Conservation (phyloP, 2,113 vertebrate genomes). For the Otus sunia region DNA sequence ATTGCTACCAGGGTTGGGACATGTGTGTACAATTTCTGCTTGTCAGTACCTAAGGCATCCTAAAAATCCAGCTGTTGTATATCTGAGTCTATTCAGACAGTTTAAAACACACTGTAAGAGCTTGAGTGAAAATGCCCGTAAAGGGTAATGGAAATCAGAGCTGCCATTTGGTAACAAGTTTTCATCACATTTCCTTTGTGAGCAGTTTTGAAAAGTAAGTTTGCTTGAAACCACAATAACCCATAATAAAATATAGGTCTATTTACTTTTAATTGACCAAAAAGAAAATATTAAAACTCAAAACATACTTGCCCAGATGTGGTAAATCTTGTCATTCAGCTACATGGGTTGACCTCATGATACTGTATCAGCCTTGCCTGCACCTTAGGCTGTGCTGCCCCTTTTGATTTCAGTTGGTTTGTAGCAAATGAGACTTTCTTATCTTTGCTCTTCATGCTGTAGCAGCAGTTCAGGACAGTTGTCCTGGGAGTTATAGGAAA, state of each 20-base stretch:
- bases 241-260: background rate
- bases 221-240: background rate
- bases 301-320: background rate
- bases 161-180: background rate
- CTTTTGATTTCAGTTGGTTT: background rate
- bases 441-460: background rate
- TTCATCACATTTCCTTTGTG: background rate
- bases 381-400: background rate
- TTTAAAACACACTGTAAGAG: background rate
- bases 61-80: background rate
- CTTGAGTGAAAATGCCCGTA: background rate
- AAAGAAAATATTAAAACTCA: background rate
- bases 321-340: background rate
- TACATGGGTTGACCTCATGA: rapidly evolving
- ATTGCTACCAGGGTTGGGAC: background rate
- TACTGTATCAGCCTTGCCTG: background rate
- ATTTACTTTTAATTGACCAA: background rate
- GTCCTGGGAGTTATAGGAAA: background rate
- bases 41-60: background rate
- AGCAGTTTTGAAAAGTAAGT: background rate
- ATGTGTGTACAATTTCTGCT: background rate
- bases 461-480: background rate
- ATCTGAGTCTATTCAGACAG: background rate
- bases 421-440: background rate
- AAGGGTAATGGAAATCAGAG: background rate